These are phyloP conservation scores for Melipona quadrifasciata DNA, from an alignment of 1,140 invertebrate genomes.

Conservation along the genomic window DNA sequence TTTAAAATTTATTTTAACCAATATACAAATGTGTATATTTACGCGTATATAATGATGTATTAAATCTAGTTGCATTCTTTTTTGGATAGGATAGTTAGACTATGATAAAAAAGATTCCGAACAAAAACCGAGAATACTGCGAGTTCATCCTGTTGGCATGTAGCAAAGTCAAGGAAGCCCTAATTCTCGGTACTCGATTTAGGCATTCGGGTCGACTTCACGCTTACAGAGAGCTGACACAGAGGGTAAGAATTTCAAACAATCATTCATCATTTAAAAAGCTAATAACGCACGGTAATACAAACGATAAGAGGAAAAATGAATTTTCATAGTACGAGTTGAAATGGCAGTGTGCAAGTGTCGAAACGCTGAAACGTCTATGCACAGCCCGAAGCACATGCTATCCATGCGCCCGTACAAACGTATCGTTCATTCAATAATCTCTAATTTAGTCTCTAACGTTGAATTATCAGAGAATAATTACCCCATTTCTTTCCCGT, in stretches of 20 bases:
- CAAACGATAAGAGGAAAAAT: not conserved
- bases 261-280: not conserved
- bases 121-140: not conserved
- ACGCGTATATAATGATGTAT: not conserved
- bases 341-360: not conserved
- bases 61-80: not conserved
- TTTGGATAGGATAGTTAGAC: not conserved
- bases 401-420: not conserved
- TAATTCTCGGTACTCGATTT: conserved; percentile 30
- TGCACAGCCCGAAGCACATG: conserved; percentile 5
- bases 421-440: not conserved
- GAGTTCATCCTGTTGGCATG: not conserved
- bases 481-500: conserved; percentile 88
- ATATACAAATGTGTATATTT: not conserved
- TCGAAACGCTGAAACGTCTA: not conserved
- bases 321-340: not conserved
- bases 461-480: not conserved
- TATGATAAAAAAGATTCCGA: not conserved
- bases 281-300: not conserved
- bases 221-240: conserved; percentile 3
- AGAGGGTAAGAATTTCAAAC: not conserved
- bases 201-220: conserved; percentile 1
- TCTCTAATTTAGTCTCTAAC: not conserved
- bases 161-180: conserved; percentile 14
- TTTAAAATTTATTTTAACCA: not conserved